Percentiles rank a stretch among this genome's conserved stretches.
Evolutionary conservation across 2,113 vertebrate genomes (phyloP).

Genomic region (Psittacus erithacus): DNA sequence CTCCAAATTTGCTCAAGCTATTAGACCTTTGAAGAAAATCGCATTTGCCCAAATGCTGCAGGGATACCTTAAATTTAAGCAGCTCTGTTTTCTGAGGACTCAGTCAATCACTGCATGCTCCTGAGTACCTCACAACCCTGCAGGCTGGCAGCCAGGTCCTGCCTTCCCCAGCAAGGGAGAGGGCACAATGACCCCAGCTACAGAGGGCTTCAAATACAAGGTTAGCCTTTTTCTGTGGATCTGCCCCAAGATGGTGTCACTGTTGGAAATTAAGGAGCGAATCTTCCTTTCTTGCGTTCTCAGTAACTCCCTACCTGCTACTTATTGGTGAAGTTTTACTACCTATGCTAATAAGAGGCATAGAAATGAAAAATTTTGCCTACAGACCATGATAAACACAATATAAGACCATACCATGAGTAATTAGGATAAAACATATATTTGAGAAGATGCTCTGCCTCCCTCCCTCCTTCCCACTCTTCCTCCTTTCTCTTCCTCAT

Average conservation of each 20-base stretch:
- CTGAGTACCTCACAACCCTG: background rate
- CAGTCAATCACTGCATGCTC: rapidly evolving
- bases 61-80: background rate
- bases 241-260: background rate
- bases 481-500: no score
- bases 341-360: background rate
- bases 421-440: background rate
- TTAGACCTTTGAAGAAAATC: background rate
- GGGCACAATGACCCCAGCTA: rapidly evolving
- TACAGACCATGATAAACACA: background rate
- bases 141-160: background rate
- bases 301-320: background rate
- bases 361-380: background rate
- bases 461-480: no score
- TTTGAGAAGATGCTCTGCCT: background rate
- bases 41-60: background rate
- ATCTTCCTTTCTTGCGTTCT: background rate
- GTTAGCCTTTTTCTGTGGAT: background rate
- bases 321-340: background rate
- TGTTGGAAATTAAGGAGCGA: background rate
- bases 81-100: background rate
- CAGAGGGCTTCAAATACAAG: rapidly evolving
- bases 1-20: background rate
- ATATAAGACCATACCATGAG: background rate
- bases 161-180: background rate